Percentiles rank a stretch among this genome's conserved stretches.
Conservation (phyloP, 2,797 vertebrate genomes). For the Rachycentron canadum region DNA sequence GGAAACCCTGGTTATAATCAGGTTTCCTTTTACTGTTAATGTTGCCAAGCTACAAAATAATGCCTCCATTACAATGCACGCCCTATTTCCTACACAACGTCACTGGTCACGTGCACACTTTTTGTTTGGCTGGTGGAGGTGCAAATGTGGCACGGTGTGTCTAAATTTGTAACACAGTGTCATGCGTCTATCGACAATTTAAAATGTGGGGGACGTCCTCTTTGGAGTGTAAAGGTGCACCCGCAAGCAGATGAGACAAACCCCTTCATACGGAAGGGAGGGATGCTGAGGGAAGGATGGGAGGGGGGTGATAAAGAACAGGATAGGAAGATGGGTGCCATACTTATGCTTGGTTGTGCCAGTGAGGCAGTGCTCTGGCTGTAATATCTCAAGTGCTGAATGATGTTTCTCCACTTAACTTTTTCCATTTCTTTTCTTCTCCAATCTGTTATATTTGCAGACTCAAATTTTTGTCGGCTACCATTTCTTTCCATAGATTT, state of each 20-base stretch:
- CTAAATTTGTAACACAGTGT: not conserved
- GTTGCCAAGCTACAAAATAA: slow-evolving; percentile 61
- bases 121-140: not conserved
- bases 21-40: slow-evolving; percentile 59
- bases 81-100: slow-evolving; percentile 34
- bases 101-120: not conserved
- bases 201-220: not conserved
- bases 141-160: not conserved
- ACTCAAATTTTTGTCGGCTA: not conserved
- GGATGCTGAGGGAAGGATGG: slow-evolving; percentile 55
- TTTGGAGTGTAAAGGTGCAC: slow-evolving; percentile 3
- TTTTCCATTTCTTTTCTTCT: slow-evolving; percentile 31
- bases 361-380: not conserved
- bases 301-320: slow-evolving; percentile 52
- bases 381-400: slow-evolving; percentile 26
- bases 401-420: slow-evolving; percentile 30
- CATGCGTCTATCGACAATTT: not conserved
- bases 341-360: not conserved
- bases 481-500: slow-evolving; percentile 19
- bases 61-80: slow-evolving; percentile 38
- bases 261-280: slow-evolving; percentile 40
- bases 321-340: slow-evolving; percentile 40
- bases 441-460: not conserved
- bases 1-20: slow-evolving; percentile 47
- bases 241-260: slow-evolving; percentile 11